phyloP scores from a whole-genome alignment of 64 coral and sea anemone genomes.

The Stichodactyla mertensii region DNA sequence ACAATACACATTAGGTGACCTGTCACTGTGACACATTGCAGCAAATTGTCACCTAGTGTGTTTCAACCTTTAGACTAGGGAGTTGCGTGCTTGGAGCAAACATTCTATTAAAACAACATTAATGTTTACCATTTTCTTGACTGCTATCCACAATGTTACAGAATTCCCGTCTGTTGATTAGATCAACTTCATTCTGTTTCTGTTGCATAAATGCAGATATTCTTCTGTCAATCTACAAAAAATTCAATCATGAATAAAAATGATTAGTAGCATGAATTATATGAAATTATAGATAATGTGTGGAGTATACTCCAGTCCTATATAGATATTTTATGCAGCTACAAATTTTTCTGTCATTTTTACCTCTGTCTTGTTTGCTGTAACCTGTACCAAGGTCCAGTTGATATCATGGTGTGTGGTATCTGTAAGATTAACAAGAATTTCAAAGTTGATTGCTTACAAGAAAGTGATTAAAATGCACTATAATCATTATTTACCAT shows the following conservation, averaged over 20 bases:
- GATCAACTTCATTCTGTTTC: constrained; percentile 73
- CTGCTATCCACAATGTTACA: constrained; percentile 63
- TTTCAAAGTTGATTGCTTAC: too few relatives aligned
- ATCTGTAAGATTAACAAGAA: neutral
- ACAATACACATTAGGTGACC: too few relatives aligned
- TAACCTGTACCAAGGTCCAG: constrained; percentile 70
- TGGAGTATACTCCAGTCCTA: neutral
- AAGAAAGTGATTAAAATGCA: too few relatives aligned
- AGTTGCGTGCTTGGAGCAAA: too few relatives aligned
- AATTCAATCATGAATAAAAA: constrained; percentile 3
- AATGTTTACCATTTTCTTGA: constrained; percentile 49
- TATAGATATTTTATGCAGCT: too few relatives aligned
- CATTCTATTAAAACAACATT: too few relatives aligned
- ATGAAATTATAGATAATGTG: too few relatives aligned
- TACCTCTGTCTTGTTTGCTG: constrained; percentile 69
- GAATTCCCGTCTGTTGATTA: constrained; percentile 79
- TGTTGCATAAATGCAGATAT: constrained; percentile 87
- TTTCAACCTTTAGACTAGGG: too few relatives aligned
- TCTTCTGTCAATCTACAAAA: constrained; percentile 73
- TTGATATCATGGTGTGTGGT: constrained; percentile 18
- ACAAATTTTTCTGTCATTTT: neutral
- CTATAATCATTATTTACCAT: neutral
- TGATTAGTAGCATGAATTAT: too few relatives aligned
- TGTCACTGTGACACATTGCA: too few relatives aligned
- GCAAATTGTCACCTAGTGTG: too few relatives aligned